Evolutionary conservation across 2,113 vertebrate species (phyloP).

Genomic region (Chascanopsetta lugubris): DNA sequence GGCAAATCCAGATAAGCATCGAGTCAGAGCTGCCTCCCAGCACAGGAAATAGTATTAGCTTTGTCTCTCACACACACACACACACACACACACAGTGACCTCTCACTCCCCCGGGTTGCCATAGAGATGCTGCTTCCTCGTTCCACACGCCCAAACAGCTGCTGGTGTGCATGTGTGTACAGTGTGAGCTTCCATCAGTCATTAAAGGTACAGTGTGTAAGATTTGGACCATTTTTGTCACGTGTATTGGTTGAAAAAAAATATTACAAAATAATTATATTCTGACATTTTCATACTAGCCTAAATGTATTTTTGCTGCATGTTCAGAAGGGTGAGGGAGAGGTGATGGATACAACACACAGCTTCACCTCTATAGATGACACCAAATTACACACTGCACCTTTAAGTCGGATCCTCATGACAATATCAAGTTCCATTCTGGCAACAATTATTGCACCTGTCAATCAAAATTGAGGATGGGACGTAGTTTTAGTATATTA

Average conservation of each 20-base stretch:
- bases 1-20: constrained; percentile 65
- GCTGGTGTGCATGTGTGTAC: constrained; percentile 1
- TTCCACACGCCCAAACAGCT: constrained; percentile 20
- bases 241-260: no score
- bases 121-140: constrained; percentile 60
- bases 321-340: no score
- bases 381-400: no score
- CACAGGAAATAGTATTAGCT: constrained; percentile 77
- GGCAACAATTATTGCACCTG: background rate
- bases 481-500: background rate
- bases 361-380: no score
- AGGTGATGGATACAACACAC: background rate
- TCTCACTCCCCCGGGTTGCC: constrained; percentile 66
- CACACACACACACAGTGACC: constrained; percentile 57
- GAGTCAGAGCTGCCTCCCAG: constrained; percentile 61
- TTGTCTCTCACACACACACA: constrained; percentile 34
- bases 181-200: background rate
- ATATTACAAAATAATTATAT: no score
- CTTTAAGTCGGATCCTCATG: no score
- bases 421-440: constrained; percentile 9
- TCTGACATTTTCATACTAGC: no score
- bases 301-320: no score
- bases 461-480: background rate
- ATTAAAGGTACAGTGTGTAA: background rate
- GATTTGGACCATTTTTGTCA: no score